Evolutionary conservation across 2,888 invertebrate genomes (phyloP).

Genomic region (Tetropium fuscum): DNA sequence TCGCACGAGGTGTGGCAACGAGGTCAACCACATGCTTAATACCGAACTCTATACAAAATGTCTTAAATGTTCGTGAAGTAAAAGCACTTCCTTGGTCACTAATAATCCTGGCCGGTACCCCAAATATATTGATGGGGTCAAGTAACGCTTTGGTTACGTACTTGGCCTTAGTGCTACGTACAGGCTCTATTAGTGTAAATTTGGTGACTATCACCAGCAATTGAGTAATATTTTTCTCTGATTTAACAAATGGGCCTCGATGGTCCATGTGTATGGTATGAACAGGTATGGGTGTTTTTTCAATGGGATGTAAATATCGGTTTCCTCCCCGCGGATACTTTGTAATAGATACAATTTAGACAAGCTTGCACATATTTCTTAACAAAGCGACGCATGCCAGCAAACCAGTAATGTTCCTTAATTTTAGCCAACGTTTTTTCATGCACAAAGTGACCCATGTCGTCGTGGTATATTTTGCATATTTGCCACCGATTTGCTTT

Average conservation of each 20-base stretch:
- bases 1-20: conserved; percentile 27
- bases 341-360: conserved; percentile 50
- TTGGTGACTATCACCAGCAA: conserved; percentile 49
- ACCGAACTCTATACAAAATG: conserved; percentile 27
- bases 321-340: conserved; percentile 23
- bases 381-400: conserved; percentile 47
- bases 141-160: background rate
- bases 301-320: conserved; percentile 26
- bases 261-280: conserved; percentile 46
- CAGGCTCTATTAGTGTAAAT: conserved; percentile 45
- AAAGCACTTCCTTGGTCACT: conserved; percentile 39
- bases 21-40: conserved; percentile 38
- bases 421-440: background rate
- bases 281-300: conserved; percentile 30
- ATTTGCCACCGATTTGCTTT: background rate
- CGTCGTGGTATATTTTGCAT: background rate
- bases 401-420: conserved; percentile 41
- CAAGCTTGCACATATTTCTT: conserved; percentile 52
- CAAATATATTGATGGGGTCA: conserved; percentile 43
- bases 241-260: conserved; percentile 46
- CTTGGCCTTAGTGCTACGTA: background rate
- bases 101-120: conserved; percentile 35
- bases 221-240: conserved; percentile 46
- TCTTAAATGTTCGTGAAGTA: conserved; percentile 31
- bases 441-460: background rate